Evolutionary conservation across 2,113 vertebrate genomes (phyloP).

Genomic region (Himantopus leucocephalus): DNA sequence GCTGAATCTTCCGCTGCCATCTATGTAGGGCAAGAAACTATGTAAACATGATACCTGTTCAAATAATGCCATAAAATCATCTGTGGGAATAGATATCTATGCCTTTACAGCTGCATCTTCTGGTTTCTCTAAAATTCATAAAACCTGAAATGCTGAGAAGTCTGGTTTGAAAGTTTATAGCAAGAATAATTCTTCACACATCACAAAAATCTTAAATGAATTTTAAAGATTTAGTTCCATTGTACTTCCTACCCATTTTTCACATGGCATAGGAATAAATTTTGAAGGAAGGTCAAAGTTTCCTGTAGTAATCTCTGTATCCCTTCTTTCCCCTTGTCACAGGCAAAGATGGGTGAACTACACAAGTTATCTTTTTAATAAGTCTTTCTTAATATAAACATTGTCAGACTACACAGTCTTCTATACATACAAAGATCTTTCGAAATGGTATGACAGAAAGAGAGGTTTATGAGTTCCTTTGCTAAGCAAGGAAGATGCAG

Average conservation of each 20-base stretch:
- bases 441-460: background rate
- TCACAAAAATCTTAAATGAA: background rate
- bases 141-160: background rate
- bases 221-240: background rate
- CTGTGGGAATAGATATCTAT: background rate
- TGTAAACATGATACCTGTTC: background rate
- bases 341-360: background rate
- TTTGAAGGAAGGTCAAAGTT: background rate
- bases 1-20: background rate
- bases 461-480: slow-evolving; percentile 50
- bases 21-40: slow-evolving; percentile 5
- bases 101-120: background rate
- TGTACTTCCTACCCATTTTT: background rate
- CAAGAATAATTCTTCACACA: background rate
- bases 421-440: background rate
- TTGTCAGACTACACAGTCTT: background rate
- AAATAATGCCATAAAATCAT: background rate
- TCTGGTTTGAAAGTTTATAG: background rate
- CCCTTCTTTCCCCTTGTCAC: background rate
- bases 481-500: slow-evolving; percentile 36
- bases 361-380: background rate
- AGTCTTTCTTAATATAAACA: background rate
- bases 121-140: background rate
- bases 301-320: background rate
- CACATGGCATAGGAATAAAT: background rate